Base-by-base conservation (phyloP, 2,113 vertebrate genomes). In the Periophthalmus modestus region DNA sequence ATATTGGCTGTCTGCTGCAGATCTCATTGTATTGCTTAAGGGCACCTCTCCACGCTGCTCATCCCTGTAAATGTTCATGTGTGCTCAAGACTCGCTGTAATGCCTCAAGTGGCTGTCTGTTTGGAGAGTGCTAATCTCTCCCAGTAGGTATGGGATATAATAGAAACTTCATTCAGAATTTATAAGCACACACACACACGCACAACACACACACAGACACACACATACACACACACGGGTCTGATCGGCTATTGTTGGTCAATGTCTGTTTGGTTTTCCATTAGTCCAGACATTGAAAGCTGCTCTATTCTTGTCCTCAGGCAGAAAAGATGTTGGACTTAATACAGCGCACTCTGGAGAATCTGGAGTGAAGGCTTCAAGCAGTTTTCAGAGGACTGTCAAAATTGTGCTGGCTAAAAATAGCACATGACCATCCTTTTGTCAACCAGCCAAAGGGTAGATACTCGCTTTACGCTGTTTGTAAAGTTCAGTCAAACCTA, bases 161-260 rank as follows among this genome's bases (percentile, higher is more conserved):
- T 73, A 81, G 61, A 78, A 77, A 81, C 69, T 79, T 81, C 66
- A 81, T 85, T 78, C 67, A 72, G 18, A 34, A 87, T 86, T 88
- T 68, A 83, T 86, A 69, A 79, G 66, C 23, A 14, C 54, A 67
- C 43, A 57, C 16, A 65, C 12, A 67, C 7, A 34, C 50, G 43
- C 13, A 7, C 28, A 59, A 50, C 13, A 7, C 28, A 59, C 24
- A 15, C 7, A 7, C 39, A 39, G 1, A 14, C 54, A 67, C 50
- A 62, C 13, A 18, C 10, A 59, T 71, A 66, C 19, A 52, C 16
- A 69, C 4, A 59, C 59, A 16, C 2, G 7, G 28, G 36, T 28
- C 48, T 13, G 39, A 68, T 77, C 19, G 21, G 23, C 57, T 55
- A 13, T 43, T 59, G 66, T 63, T 68, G 72, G 57, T 57, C 69